Evolutionary conservation across 2,888 invertebrate genomes (phyloP).

Genomic region (Ormyrus rosae): DNA sequence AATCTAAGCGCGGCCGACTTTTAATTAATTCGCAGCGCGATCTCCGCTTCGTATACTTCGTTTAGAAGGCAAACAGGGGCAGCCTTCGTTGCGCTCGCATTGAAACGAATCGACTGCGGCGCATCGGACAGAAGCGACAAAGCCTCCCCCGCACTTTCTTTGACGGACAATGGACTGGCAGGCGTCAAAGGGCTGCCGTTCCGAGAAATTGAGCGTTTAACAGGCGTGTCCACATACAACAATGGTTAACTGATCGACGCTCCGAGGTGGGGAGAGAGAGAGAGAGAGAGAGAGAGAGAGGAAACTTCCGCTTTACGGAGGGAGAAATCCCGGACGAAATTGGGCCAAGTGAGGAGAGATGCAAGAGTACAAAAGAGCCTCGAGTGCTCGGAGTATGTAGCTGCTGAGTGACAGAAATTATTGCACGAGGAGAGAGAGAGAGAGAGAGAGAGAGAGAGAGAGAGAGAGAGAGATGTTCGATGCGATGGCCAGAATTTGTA

Average conservation of each 20-base stretch:
- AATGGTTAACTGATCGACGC: conserved; percentile 38
- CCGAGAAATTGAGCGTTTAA: conserved; percentile 52
- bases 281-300: conserved; percentile 6
- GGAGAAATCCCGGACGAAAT: conserved; percentile 22
- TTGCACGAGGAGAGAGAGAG: too few species aligned
- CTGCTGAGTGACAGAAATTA: background rate
- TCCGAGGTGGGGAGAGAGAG: background rate
- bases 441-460: too few species aligned
- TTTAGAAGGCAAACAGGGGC: conserved; percentile 32
- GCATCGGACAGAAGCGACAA: background rate
- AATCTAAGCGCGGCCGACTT: conserved; percentile 1
- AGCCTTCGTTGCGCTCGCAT: background rate
- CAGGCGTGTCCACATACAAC: conserved; percentile 27
- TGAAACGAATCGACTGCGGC: conserved; percentile 5
- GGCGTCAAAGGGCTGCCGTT: conserved; percentile 32
- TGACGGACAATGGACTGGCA: conserved; percentile 30
- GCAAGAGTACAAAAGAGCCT: conserved; percentile 27
- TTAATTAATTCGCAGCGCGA: background rate
- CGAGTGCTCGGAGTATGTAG: background rate
- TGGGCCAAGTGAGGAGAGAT: conserved; percentile 33
- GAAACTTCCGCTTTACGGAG: background rate
- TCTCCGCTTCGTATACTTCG: background rate
- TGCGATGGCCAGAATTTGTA: too few species aligned
- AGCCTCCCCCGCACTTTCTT: conserved; percentile 28
- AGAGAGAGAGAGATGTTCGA: too few species aligned